Conservation (phyloP, 2,113 vertebrate genomes). For the Canis aureus region DNA sequence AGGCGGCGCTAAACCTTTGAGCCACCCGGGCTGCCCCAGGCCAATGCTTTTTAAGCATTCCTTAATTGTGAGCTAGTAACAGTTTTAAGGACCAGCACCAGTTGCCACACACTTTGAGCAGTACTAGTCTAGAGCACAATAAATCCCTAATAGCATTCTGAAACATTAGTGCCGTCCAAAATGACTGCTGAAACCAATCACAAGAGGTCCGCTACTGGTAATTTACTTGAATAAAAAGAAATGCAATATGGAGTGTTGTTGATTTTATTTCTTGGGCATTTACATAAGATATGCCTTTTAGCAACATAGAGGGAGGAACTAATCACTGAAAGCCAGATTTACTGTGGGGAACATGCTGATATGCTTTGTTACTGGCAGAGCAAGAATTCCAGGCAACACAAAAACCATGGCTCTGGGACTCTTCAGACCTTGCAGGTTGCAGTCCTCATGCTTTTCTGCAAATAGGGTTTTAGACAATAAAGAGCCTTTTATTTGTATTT, state of each 20-base stretch:
- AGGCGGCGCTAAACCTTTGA: too few relatives aligned
- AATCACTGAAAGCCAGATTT: neutral
- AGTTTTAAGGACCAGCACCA: neutral
- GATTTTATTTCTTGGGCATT: neutral
- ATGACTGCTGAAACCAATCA: slow-evolving; percentile 7
- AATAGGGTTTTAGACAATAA: neutral
- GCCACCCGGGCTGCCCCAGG: neutral
- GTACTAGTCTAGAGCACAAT: neutral
- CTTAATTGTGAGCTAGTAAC: neutral
- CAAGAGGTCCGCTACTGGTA: neutral
- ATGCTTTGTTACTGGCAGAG: neutral
- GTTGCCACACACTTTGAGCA: neutral
- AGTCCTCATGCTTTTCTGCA: neutral
- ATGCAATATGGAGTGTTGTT: neutral
- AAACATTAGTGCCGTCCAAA: neutral
- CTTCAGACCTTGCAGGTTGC: neutral
- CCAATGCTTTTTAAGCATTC: neutral
- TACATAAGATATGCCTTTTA: neutral
- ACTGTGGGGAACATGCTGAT: neutral
- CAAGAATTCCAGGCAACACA: neutral
- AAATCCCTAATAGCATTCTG: neutral
- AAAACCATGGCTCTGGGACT: neutral
- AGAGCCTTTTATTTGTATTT: neutral
- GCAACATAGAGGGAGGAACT: neutral
- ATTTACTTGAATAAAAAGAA: slow-evolving; percentile 35